Evolutionary conservation across 2,113 vertebrate species (phyloP), one percentile per base, ranked within the genome.

Genomic region (Myiozetetes cayanensis): DNA sequence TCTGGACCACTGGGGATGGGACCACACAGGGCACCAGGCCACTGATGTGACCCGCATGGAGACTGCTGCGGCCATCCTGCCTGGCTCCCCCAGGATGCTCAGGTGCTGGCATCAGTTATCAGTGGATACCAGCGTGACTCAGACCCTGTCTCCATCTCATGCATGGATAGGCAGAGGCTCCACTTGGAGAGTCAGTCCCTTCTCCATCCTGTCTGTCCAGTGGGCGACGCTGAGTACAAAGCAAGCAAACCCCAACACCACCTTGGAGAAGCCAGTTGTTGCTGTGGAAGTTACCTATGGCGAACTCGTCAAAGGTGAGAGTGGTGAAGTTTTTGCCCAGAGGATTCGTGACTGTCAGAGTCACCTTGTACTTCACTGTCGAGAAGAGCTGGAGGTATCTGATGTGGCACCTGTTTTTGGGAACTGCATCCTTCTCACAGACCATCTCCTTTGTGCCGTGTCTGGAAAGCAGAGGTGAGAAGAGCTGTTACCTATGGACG

Each of bases 381-480:
- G 99, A 99, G 98, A 99, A 99, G 91, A 99, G 98, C 95, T 99
- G 99, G 33, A 98, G 98, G 89, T 99, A 99, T 65, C 97, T 98
- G 77, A 99, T 99, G 66, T 99, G 99, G 89, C 99, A 99, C 91
- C 99, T 98, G 96, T 99, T 99, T 98, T 99, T 99, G 93, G 99
- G 99, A 94, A 98, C 68, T 0, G 96, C 70, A 53, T 99, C 99
- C 95, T 98, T 98, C 97, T 98, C 98, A 27, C 99, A 99, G 70
- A 98, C 98, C 95, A 99, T 98, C 50, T 98, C 97, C 84, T 97
- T 98, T 41, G 98, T 98, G 97, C 99, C 99, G 0, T 99, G 98
- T 97, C 99, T 99, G 94, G 65, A 81, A 94, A 84, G 70, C 20
- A 95, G 43, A 61, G 71, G 44, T 0, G 10, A 81, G 39, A 94